A percentile compares a stretch with the other conserved stretches of the same genome.
Evolutionary conservation across 2,888 invertebrate genomes (phyloP).

Genomic region (Lepeophtheirus nordmannii): DNA sequence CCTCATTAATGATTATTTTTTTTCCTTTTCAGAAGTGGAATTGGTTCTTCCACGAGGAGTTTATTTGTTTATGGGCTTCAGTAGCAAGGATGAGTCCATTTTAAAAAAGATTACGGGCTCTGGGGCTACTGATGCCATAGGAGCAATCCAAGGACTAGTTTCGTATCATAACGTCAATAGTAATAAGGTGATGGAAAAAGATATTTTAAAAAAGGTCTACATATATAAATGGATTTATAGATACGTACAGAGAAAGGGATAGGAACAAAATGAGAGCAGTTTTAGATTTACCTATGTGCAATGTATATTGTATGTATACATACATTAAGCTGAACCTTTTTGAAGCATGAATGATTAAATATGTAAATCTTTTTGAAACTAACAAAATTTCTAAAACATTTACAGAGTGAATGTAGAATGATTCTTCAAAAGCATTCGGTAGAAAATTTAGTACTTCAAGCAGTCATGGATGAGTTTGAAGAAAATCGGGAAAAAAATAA

Average conservation of each 20-base stretch:
- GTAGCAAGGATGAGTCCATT: constrained; percentile 29
- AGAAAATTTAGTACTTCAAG: constrained; percentile 73
- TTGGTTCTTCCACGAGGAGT: constrained; percentile 27
- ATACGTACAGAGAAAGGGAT: no score
- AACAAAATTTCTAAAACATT: constrained; percentile 28
- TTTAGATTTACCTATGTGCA: no score
- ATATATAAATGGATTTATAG: no score
- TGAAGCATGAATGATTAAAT: neutral
- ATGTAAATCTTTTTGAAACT: no score
- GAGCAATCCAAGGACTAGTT: constrained; percentile 19
- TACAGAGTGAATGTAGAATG: constrained; percentile 65
- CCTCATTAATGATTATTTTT: no score
- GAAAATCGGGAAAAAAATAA: constrained; percentile 27
- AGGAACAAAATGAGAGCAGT: neutral
- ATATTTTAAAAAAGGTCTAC: neutral
- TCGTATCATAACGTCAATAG: constrained; percentile 15
- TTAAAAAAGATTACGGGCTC: constrained; percentile 22
- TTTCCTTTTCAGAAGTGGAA: constrained; percentile 9
- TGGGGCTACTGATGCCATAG: constrained; percentile 12
- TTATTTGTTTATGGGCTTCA: constrained; percentile 30
- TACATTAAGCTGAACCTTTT: neutral
- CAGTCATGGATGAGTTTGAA: constrained; percentile 34
- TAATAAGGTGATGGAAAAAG: constrained; percentile 18
- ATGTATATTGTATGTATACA: no score
- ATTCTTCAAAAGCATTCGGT: constrained; percentile 69